Evolutionary conservation across 2,113 vertebrate genomes (phyloP), one percentile per base, ranked within the genome.

Genomic region (Prochilodus magdalenae): DNA sequence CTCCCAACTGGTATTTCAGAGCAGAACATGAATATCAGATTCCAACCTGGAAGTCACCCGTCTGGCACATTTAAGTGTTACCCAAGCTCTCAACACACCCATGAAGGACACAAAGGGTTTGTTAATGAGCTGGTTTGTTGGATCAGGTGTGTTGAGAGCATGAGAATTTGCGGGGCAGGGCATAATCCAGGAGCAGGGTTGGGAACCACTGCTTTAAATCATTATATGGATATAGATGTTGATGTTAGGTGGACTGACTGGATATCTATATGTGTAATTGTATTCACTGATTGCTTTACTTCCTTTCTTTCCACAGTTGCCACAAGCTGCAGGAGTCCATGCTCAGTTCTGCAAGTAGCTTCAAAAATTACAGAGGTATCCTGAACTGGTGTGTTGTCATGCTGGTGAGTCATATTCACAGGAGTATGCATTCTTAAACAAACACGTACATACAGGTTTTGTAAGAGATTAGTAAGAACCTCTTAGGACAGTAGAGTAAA

Each of bases 321-420:
- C 97, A 98, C 90, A 93, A 89, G 59, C 65, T 92, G 5, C 96
- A 95, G 84, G 95, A 97, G 51, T 98, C 96, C 16, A 85, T 97
- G 88, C 91, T 98, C 83, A 97, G 95, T 89, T 97, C 97, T 0
- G 82, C 94, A 85, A 98, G 97, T 60, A 95, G 95, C 77, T 98
- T 92, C 90, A 97, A 82, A 80, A 98, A 98, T 92, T 98, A 98
- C 89, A 94, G 96, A 57, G 97, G 97, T 60, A 89, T 98, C 86
- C 93, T 98, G 86, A 98, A 98, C 85, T 98, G 97, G 97, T 97
- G 97, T 86, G 96, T 98, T 84, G 94, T 98, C 36, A 97, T 98
- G 97, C 92, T 98, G 96, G 96, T 98, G 91, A 95, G 96, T 94
- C 5, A 14, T 1, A n/a, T 36, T 67, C 18, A 67, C 44, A 44